phyloP scores from a whole-genome alignment of 2,113 vertebrate genomes.

The Neotragus moschatus region DNA sequence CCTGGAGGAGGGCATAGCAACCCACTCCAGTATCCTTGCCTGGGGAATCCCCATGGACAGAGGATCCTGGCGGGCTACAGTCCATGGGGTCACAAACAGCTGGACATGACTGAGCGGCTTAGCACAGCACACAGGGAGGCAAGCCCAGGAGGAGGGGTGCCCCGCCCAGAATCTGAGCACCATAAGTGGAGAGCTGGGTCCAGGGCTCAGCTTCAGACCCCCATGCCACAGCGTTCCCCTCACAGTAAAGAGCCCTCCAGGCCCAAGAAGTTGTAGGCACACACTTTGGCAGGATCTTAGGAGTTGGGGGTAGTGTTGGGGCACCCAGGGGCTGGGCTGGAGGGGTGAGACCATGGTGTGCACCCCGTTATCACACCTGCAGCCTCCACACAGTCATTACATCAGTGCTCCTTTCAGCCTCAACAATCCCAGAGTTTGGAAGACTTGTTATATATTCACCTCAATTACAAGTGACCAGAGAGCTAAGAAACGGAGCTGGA shows the following conservation, averaged over 20 bases:
- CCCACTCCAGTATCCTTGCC: not conserved
- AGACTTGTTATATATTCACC: not conserved
- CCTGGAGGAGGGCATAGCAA: not conserved
- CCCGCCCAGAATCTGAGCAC: too few relatives aligned
- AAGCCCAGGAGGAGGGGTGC: not conserved
- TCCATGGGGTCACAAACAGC: not conserved
- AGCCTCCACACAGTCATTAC: not conserved
- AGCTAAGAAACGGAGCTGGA: not conserved
- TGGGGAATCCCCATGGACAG: not conserved
- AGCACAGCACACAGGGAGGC: not conserved
- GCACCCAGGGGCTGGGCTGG: fast-evolving
- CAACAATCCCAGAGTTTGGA: not conserved
- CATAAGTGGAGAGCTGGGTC: not conserved
- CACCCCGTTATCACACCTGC: not conserved
- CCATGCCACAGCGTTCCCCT: not conserved
- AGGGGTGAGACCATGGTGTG: not conserved
- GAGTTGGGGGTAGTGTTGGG: not conserved
- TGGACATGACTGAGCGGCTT: not conserved
- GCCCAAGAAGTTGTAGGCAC: not conserved
- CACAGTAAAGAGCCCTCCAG: not conserved
- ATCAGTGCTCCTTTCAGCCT: not conserved
- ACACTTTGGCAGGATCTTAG: not conserved
- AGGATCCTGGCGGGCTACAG: not conserved
- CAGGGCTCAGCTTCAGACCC: not conserved
- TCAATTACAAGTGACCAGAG: not conserved